These are phyloP conservation scores for Hyposoter didymator DNA, from an alignment of 2,888 invertebrate species.

Conservation along the genomic window DNA sequence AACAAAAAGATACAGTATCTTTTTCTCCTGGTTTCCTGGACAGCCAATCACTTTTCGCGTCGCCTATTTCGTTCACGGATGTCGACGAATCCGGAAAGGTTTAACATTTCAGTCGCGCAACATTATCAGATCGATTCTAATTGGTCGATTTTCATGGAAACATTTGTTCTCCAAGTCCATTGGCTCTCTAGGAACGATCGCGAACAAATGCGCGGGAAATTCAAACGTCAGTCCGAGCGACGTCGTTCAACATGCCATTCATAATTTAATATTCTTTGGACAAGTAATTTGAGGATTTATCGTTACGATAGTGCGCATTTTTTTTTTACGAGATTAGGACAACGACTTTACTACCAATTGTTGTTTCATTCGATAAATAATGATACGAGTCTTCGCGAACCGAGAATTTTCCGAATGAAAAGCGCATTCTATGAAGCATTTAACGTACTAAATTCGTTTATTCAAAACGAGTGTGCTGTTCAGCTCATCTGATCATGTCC, in stretches of 20 bases:
- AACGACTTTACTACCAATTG: background rate
- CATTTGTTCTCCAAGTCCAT: background rate
- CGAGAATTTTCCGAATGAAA: conserved; percentile 10
- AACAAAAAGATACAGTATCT: background rate
- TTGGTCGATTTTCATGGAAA: conserved; percentile 22
- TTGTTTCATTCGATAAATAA: background rate
- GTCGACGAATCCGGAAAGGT: background rate
- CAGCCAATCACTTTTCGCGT: background rate
- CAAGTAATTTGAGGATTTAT: background rate
- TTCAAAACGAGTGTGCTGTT: background rate
- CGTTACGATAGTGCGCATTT: background rate
- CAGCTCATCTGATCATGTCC: background rate
- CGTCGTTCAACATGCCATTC: background rate
- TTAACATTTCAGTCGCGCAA: background rate
- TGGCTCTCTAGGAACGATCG: background rate
- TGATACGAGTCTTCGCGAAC: background rate
- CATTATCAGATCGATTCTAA: conserved; percentile 5
- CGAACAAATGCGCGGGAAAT: conserved; percentile 21
- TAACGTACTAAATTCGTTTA: conserved; percentile 50
- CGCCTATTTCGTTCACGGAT: background rate
- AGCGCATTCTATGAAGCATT: conserved; percentile 53
- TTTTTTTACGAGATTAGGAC: background rate
- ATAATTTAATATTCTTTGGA: background rate
- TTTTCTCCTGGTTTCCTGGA: background rate
- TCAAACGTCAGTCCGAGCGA: background rate